phyloP scores from a whole-genome alignment of 2,113 vertebrate genomes.

The Phrynosoma platyrhinos region DNA sequence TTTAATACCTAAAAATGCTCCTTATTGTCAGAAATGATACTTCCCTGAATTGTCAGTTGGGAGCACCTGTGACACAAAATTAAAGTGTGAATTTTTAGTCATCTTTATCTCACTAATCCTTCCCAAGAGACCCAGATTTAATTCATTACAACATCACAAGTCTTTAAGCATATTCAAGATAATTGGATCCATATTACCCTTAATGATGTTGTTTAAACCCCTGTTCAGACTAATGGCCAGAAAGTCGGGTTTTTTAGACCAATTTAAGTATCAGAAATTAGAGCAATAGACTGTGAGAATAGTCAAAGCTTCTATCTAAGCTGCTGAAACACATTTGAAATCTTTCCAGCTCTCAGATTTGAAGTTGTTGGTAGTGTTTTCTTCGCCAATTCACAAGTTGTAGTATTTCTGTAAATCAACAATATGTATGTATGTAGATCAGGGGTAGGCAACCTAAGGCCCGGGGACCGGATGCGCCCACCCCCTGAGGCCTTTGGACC shows the following conservation, averaged over 20 bases:
- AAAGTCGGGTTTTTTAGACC: constrained; percentile 16
- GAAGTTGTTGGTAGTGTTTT: constrained; percentile 43
- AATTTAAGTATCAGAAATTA: constrained; percentile 31
- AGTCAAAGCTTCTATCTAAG: constrained; percentile 24
- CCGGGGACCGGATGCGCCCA: too few species aligned
- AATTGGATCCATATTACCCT: constrained; percentile 43
- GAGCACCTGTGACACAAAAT: constrained; percentile 64
- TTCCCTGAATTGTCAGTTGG: constrained; percentile 43
- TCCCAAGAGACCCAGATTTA: constrained; percentile 53
- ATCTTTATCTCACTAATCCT: constrained; percentile 64
- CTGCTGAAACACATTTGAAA: constrained; percentile 36
- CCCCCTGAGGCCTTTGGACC: too few species aligned
- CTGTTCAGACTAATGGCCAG: constrained; percentile 24
- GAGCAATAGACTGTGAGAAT: constrained; percentile 12
- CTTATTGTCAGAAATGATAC: constrained; percentile 64
- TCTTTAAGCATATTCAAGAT: constrained; percentile 21
- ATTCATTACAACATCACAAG: constrained; percentile 37
- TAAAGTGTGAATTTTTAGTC: constrained; percentile 58
- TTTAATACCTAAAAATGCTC: constrained; percentile 24
- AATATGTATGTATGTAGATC: background rate
- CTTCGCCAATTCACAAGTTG: constrained; percentile 36
- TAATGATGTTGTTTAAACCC: constrained; percentile 37
- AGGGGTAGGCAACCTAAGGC: too few species aligned
- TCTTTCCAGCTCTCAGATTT: constrained; percentile 26
- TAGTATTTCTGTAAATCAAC: constrained; percentile 27